Percentiles rank a stretch among this genome's conserved stretches.
phyloP scores from a whole-genome alignment of 2,888 invertebrate species.

The Spodoptera picta region DNA sequence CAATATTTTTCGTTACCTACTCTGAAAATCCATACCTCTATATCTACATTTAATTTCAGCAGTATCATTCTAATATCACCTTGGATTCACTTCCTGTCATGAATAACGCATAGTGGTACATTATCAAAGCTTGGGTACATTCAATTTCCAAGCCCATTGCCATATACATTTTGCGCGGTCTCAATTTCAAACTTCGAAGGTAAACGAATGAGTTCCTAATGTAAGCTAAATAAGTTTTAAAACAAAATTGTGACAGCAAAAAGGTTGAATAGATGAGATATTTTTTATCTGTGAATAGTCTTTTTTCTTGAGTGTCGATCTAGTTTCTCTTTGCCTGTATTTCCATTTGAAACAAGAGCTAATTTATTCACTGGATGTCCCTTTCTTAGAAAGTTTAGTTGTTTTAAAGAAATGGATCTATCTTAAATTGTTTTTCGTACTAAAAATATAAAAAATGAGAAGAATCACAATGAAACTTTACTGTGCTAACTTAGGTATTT shows the following conservation, averaged over 20 bases:
- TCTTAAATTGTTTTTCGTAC: neutral
- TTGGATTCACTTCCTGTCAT: slow-evolving; percentile 24
- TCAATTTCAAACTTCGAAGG: slow-evolving; percentile 23
- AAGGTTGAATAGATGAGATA: neutral
- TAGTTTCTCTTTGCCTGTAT: slow-evolving; percentile 1
- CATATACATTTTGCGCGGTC: slow-evolving; percentile 24
- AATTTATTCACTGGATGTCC: slow-evolving; percentile 12
- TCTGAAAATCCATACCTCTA: too few relatives aligned
- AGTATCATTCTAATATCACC: slow-evolving; percentile 19
- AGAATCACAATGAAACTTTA: neutral
- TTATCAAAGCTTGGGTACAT: slow-evolving; percentile 45
- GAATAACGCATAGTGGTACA: slow-evolving; percentile 45
- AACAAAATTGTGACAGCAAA: neutral
- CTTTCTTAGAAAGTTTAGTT: neutral
- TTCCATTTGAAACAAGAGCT: slow-evolving; percentile 2
- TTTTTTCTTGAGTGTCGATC: too few relatives aligned
- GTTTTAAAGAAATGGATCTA: slow-evolving; percentile 10
- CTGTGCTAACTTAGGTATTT: too few relatives aligned
- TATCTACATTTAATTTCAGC: too few relatives aligned
- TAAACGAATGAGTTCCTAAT: neutral
- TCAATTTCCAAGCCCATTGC: slow-evolving; percentile 26
- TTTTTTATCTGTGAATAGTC: slow-evolving; percentile 5
- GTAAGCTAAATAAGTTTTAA: neutral
- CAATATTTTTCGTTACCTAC: too few relatives aligned
- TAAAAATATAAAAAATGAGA: neutral